These are phyloP conservation scores for Oenanthe oenanthe DNA, from an alignment of 2,113 vertebrate species.

Conservation along the genomic window DNA sequence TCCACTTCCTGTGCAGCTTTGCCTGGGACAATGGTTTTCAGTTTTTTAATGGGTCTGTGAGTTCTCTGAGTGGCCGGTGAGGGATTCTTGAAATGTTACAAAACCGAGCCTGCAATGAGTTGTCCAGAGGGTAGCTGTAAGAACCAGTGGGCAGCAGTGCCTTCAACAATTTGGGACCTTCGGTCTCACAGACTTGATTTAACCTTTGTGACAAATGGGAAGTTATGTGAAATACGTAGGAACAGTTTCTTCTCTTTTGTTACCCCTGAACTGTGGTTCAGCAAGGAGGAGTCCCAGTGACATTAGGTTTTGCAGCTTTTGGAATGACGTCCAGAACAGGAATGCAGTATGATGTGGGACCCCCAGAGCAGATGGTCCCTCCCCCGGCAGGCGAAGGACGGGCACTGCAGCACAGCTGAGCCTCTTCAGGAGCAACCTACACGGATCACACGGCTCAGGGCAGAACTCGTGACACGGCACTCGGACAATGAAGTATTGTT, in stretches of 20 bases:
- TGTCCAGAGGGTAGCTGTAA: background rate
- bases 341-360: fast-evolving
- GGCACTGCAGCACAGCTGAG: background rate
- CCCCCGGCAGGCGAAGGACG: background rate
- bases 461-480: constrained; percentile 7
- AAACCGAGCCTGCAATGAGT: fast-evolving
- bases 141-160: background rate
- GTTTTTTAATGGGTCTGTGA: background rate
- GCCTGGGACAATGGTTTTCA: background rate
- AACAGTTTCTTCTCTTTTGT: background rate
- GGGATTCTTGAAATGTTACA: background rate
- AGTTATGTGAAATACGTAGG: background rate
- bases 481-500: constrained; percentile 22
- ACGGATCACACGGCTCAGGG: background rate
- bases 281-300: background rate
- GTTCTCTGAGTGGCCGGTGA: background rate
- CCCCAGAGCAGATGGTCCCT: background rate
- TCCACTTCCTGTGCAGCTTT: background rate
- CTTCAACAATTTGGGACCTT: background rate
- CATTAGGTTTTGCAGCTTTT: background rate
- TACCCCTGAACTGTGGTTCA: background rate
- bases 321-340: background rate
- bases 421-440: constrained; percentile 11
- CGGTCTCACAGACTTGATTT: background rate
- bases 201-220: background rate